phyloP scores from a whole-genome alignment of 1,140 invertebrate genomes.

The Eurosta solidaginis region DNA sequence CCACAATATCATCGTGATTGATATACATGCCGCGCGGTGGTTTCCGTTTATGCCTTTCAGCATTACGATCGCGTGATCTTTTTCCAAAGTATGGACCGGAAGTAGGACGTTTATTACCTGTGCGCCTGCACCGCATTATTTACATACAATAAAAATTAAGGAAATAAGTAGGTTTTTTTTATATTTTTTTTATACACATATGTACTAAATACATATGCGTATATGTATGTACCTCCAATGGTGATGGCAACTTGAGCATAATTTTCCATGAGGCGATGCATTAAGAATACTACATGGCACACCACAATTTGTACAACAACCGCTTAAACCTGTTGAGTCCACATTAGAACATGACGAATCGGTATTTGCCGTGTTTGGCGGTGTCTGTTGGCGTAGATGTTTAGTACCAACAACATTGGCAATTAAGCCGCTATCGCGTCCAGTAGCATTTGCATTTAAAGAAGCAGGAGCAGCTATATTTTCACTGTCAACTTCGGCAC shows the following conservation, averaged over 20 bases:
- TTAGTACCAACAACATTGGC: constrained; percentile 25
- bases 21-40: constrained; percentile 96
- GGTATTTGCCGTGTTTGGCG: constrained; percentile 38
- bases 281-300: constrained; percentile 55
- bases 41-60: constrained; percentile 84
- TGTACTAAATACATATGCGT: constrained; percentile 29
- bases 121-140: constrained; percentile 65
- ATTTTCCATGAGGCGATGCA: constrained; percentile 52
- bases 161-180: background rate
- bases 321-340: constrained; percentile 35
- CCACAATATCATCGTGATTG: constrained; percentile 92
- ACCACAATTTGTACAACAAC: constrained; percentile 57
- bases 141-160: background rate
- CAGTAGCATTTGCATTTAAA: background rate
- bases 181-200: no score
- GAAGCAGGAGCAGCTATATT: background rate
- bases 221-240: constrained; percentile 55
- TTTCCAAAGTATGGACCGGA: constrained; percentile 66
- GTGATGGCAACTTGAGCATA: constrained; percentile 58
- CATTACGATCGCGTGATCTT: constrained; percentile 57
- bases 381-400: constrained; percentile 38
- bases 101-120: constrained; percentile 75
- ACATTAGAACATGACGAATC: constrained; percentile 24
- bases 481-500: constrained; percentile 18
- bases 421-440: background rate